Evolutionary conservation across 2,113 vertebrate species (phyloP).

Genomic region (Rhegmatorhina hoffmannsi): DNA sequence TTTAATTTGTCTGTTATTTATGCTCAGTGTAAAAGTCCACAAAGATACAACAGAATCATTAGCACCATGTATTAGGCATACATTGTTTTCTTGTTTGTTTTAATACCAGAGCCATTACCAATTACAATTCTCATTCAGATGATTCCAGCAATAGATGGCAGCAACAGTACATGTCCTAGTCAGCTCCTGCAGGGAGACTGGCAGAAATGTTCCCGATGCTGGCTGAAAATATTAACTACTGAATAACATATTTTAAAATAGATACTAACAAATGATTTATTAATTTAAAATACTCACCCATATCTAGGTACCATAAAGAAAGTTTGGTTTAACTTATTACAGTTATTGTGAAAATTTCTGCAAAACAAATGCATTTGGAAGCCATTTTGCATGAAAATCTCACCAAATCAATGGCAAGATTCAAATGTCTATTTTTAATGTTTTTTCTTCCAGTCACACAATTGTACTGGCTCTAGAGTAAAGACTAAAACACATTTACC

Average conservation of each 20-base stretch:
- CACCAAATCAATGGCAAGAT: not conserved
- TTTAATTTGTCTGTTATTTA: not conserved
- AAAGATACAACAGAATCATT: not conserved
- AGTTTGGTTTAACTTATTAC: not conserved
- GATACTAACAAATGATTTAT: not conserved
- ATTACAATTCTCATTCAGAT: not conserved
- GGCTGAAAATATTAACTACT: not conserved
- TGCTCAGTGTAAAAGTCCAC: not conserved
- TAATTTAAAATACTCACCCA: not conserved
- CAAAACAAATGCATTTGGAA: not conserved
- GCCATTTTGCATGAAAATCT: not conserved
- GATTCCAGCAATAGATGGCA: not conserved
- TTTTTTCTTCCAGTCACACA: conserved; percentile 17
- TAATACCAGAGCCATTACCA: not conserved
- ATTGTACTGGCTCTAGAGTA: not conserved
- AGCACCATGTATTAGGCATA: not conserved
- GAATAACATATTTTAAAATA: not conserved
- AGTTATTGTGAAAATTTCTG: not conserved
- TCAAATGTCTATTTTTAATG: conserved; percentile 6
- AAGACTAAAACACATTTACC: conserved; percentile 9
- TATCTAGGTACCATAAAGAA: not conserved
- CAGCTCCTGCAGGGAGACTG: not conserved
- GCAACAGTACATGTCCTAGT: not conserved
- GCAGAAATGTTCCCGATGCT: not conserved
- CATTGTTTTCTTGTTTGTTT: not conserved